Conservation (phyloP, 2,113 vertebrate species). For the Gavia stellata region DNA sequence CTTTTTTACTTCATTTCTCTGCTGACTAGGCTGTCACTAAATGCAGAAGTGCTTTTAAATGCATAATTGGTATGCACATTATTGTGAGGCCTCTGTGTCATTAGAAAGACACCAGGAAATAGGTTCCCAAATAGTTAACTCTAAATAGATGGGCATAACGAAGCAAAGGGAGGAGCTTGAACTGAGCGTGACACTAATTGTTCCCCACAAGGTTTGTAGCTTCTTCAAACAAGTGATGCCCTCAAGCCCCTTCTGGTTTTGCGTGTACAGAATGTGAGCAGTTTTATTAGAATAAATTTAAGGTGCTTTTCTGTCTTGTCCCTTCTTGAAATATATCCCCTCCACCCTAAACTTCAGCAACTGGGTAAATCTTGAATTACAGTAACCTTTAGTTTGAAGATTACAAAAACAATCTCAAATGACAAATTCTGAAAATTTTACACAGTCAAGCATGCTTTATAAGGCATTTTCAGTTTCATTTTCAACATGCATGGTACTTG, state of each 20-base stretch:
- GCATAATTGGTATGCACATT: not conserved
- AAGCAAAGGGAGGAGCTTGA: not conserved
- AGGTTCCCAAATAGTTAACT: not conserved
- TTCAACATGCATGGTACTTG: accelerated
- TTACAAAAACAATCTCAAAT: not conserved
- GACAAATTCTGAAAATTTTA: not conserved
- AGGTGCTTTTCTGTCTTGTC: not conserved
- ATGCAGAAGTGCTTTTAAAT: not conserved
- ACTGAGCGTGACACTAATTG: not conserved
- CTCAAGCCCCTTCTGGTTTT: not conserved
- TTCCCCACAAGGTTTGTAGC: not conserved
- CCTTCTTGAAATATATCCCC: not conserved
- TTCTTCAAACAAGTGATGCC: not conserved
- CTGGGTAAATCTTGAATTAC: not conserved
- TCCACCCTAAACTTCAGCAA: not conserved
- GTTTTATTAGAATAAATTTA: not conserved
- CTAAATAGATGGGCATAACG: not conserved
- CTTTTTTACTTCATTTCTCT: not conserved
- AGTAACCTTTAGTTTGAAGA: not conserved
- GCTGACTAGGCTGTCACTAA: not conserved
- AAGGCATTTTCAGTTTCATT: not conserved
- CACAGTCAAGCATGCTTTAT: not conserved
- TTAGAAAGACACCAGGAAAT: not conserved
- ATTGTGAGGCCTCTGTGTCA: accelerated
- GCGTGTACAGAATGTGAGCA: not conserved